These are phyloP conservation scores for Spisula subtruncata DNA, from an alignment of 2,888 invertebrate genomes.

Conservation along the genomic window DNA sequence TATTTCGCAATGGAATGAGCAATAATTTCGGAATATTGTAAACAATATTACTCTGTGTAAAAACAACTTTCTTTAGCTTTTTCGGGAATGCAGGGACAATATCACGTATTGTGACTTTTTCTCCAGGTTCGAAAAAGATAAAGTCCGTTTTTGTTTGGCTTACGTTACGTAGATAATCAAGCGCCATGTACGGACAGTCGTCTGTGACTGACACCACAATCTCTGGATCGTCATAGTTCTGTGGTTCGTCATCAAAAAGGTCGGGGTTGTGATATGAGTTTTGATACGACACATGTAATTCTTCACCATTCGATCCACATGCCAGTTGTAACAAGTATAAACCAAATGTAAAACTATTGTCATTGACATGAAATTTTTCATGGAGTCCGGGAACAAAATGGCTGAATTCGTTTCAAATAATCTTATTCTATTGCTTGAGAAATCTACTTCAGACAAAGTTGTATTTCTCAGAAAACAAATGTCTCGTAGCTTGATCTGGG, in stretches of 20 bases:
- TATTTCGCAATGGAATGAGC: background rate
- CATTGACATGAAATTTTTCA: slow-evolving; percentile 46
- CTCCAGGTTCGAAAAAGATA: background rate
- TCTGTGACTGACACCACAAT: no score
- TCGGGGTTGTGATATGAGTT: slow-evolving; percentile 12
- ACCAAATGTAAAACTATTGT: slow-evolving; percentile 58
- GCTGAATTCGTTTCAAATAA: slow-evolving; percentile 42
- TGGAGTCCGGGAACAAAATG: slow-evolving; percentile 31
- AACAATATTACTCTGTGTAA: slow-evolving; percentile 7
- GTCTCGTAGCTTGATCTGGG: slow-evolving; percentile 34
- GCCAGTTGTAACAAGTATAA: slow-evolving; percentile 54
- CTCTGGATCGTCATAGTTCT: background rate
- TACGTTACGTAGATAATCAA: slow-evolving; percentile 32
- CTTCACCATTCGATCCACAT: slow-evolving; percentile 26
- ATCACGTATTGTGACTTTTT: background rate
- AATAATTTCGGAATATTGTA: background rate
- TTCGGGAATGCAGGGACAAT: slow-evolving; percentile 8
- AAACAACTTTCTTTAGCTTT: background rate
- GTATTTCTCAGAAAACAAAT: slow-evolving; percentile 62
- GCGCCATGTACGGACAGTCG: slow-evolving; percentile 45
- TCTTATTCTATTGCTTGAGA: slow-evolving; percentile 49
- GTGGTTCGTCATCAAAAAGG: slow-evolving; percentile 21
- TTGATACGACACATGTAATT: slow-evolving; percentile 16
- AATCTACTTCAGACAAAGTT: slow-evolving; percentile 46
- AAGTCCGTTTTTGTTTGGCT: slow-evolving; percentile 17